Evolutionary conservation across 2,113 vertebrate genomes (phyloP).

Genomic region (Geococcyx californianus): DNA sequence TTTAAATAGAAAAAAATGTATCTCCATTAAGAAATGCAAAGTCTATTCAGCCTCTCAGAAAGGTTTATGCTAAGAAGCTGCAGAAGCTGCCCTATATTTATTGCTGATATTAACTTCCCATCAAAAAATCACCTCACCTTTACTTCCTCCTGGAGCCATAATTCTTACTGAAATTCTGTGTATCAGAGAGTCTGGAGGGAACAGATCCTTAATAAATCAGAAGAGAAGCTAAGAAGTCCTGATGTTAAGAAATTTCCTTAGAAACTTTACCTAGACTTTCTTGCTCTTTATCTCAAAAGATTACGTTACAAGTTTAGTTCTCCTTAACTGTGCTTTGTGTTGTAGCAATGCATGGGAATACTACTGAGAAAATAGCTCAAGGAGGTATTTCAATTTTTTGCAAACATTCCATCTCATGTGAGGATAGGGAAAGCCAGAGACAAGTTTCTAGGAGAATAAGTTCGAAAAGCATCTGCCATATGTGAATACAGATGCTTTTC

Average conservation of each 20-base stretch:
- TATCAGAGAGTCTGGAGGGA: background rate
- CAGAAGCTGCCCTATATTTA: background rate
- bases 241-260: background rate
- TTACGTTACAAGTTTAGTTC: background rate
- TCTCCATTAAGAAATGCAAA: slow-evolving; percentile 8
- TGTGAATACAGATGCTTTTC: background rate
- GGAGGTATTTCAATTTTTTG: background rate
- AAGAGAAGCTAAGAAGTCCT: background rate
- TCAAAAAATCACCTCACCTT: background rate
- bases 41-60: background rate
- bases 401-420: background rate
- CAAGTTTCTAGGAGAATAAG: background rate
- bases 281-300: background rate
- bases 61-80: background rate
- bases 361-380: background rate
- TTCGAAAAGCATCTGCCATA: background rate
- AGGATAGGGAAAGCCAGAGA: background rate
- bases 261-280: background rate
- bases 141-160: background rate
- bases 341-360: background rate
- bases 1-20: slow-evolving; percentile 41
- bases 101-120: background rate
- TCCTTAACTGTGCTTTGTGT: background rate
- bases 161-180: background rate
- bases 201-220: background rate